These are phyloP conservation scores for Dicranocentrus wangi DNA, from an alignment of 2,888 invertebrate species.

Conservation along the genomic window DNA sequence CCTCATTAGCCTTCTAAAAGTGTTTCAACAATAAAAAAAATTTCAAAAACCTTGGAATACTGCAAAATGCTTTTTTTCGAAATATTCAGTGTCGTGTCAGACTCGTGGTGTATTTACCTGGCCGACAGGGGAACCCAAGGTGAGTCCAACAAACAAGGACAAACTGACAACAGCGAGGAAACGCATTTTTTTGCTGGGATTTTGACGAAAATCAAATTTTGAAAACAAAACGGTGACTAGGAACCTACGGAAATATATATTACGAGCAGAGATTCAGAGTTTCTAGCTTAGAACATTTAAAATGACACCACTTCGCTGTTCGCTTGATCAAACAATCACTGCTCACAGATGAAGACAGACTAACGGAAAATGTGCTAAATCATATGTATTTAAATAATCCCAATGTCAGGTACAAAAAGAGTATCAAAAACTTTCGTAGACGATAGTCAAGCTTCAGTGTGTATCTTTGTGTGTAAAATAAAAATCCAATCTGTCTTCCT, in stretches of 20 bases:
- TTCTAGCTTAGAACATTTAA: neutral
- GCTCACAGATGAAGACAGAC: conserved; percentile 58
- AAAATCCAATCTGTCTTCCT: conserved; percentile 25
- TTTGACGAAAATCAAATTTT: neutral
- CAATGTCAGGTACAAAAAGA: conserved; percentile 36
- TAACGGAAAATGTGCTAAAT: conserved; percentile 65
- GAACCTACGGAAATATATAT: neutral
- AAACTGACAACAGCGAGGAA: conserved; percentile 41
- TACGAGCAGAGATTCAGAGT: neutral
- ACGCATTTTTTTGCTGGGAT: conserved; percentile 65
- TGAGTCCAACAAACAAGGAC: conserved; percentile 40
- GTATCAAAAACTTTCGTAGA: too few relatives aligned
- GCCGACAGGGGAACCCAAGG: conserved; percentile 63
- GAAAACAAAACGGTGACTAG: conserved; percentile 22
- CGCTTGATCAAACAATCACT: conserved; percentile 54
- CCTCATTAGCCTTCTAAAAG: conserved; percentile 2
- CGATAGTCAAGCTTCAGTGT: too few relatives aligned
- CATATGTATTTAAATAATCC: conserved; percentile 68
- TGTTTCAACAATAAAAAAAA: conserved; percentile 8
- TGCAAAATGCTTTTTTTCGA: neutral
- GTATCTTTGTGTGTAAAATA: too few relatives aligned
- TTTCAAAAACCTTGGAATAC: too few relatives aligned
- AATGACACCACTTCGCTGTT: too few relatives aligned
- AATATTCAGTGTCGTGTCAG: too few relatives aligned
- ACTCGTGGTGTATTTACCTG: conserved; percentile 36